phyloP scores from a whole-genome alignment of 2,888 invertebrate species.

The Phania funesta region DNA sequence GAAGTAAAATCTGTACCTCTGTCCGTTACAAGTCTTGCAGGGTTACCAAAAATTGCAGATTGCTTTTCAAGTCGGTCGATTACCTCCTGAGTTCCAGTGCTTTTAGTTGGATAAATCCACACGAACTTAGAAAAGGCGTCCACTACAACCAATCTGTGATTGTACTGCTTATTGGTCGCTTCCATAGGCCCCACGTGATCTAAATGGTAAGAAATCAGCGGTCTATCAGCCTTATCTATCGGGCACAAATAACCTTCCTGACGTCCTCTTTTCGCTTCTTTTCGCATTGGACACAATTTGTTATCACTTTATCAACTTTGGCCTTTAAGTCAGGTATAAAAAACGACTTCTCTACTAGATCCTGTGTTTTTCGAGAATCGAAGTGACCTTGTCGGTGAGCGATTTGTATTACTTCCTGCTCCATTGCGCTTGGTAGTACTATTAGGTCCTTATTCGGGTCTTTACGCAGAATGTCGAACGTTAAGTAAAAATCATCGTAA shows the following conservation, averaged over 20 bases:
- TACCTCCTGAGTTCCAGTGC: constrained; percentile 42
- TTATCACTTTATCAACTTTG: not conserved
- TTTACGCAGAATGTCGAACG: not conserved
- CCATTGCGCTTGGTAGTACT: not conserved
- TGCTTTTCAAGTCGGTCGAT: not conserved
- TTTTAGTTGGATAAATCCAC: constrained; percentile 75
- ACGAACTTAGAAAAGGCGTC: constrained; percentile 73
- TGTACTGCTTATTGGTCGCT: constrained; percentile 47
- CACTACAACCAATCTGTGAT: not conserved
- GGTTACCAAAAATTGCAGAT: constrained; percentile 36
- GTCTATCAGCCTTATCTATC: constrained; percentile 72
- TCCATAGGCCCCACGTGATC: constrained; percentile 76
- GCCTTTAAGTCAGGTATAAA: not conserved
- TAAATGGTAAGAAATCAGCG: constrained; percentile 73
- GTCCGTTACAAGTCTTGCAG: constrained; percentile 55
- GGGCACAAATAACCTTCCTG: constrained; percentile 55
- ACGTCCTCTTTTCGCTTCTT: constrained; percentile 72
- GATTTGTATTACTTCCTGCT: not conserved
- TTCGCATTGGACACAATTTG: no score
- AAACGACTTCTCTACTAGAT: not conserved
- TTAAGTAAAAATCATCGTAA: constrained; percentile 2
- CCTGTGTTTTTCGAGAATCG: not conserved
- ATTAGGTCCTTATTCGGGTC: not conserved
- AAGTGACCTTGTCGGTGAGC: not conserved
- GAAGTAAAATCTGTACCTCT: constrained; percentile 62